Base-by-base conservation (phyloP, 2,797 vertebrate genomes). In the Trachurus trachurus region DNA sequence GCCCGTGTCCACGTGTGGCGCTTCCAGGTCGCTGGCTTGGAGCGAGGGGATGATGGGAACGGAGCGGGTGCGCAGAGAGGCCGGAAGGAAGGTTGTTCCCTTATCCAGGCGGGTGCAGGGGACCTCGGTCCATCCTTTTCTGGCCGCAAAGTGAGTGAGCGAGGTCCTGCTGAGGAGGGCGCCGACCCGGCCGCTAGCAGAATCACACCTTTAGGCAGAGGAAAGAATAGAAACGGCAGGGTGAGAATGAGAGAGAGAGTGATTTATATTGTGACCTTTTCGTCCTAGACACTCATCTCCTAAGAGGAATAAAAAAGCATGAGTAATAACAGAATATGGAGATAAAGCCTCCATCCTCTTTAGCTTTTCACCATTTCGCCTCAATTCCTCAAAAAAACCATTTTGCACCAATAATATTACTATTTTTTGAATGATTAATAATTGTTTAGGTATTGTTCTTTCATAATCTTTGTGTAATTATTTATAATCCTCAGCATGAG, bases 31-130 rank as follows among this genome's bases (percentile, higher is more conserved):
- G 4, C 83, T 75, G n/a, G 93, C 93, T 89, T 96, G 95, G 66
- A 96, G 93, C 1, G 95, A 96, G 15, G 95, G 95, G 81, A 96
- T 96, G 90, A 96, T 96, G 82, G 96, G 95, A 62, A 96, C 94
- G 1, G 95, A 96, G 39, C 89, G 91, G 50, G 94, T 87, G 67
- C 90, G 94, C 70, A 90, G 74, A 26, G 88, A 90, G 4, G 93
- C 81, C 2, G 93, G 90, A 10, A 81, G 78, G 78, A 91, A 90
- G 78, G 71, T 37, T 1, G 78, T 80, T 62, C 83, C 93, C 54
- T 91, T 83, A 76, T 95, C 94, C 66, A 95, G 90, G 49, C 91
- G 95, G 61, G 94, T 95, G 90, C 94, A 95, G 6, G 95, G 95
- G 63, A 96, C 93, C 69, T 96, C 94, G 2, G 88, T 84, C 91